Evolutionary conservation across 1,140 invertebrate genomes (phyloP), one percentile per base, ranked within the genome.

Genomic region (Temnothorax longispinosus): DNA sequence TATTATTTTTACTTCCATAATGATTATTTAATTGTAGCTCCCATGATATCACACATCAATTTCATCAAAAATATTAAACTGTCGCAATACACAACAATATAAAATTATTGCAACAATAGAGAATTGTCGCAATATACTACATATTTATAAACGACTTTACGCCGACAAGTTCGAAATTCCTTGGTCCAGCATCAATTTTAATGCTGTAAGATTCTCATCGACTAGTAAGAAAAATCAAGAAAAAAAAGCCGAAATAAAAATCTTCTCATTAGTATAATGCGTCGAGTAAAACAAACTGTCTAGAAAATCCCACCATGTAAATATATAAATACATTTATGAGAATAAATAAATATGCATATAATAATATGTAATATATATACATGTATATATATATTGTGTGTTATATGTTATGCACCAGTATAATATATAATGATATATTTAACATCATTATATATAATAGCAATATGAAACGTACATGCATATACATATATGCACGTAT

Each of bases 91-190:
- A n/a, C 52, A 54, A 54, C 18, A n/a, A 47, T 47, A 13, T 47
- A 54, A n/a, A 54, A 54, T 54, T 54, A 0, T 5, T 54, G 13
- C 52, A 54, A 54, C 18, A n/a, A 18, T 54, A 54, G 13, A 54
- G 18, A 54, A 15, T 54, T 18, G 18, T 18, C 35, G 18, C 15
- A 15, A 52, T 90, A 81, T 77, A 91, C 32, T 86, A 92, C 87
- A 90, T 87, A 80, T 74, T 62, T 60, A 78, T 35, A 44, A 88
- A 85, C 84, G 77, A 89, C 54, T 65, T 56, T 41, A 80, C 76
- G 54, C 38, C 50, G 62, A 82, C 52, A 8, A n/a, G 72, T 90
- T 90, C 75, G 64, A 90, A 90, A 90, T 90, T 86, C 58, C 6
- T 15, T 32, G 13, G 8, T 13, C n/a, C 1, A 58, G 58, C n/a